Evolutionary conservation across 2,797 vertebrate genomes (phyloP).

Genomic region (Hydrocynus forskahlii): DNA sequence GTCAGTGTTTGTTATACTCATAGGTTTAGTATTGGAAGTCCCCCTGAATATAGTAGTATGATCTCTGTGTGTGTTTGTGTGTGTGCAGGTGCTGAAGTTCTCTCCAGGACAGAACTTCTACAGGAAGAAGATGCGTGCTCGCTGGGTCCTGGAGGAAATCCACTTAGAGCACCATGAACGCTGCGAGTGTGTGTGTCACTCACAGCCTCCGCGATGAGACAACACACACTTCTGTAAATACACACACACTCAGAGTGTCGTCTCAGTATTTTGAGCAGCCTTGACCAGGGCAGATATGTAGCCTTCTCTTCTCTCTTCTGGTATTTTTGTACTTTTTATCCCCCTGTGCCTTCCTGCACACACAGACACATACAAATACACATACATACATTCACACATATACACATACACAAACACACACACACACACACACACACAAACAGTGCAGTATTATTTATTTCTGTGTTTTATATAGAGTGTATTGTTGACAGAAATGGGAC

Average conservation of each 20-base stretch:
- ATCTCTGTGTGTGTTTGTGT: neutral
- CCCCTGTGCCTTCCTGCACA: constrained; percentile 25
- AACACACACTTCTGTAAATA: neutral
- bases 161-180: constrained; percentile 92
- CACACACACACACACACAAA: constrained; percentile 9
- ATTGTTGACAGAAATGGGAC: constrained; percentile 1
- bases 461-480: constrained; percentile 18
- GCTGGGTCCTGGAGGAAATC: constrained; percentile 89
- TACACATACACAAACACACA: neutral
- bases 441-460: constrained; percentile 37
- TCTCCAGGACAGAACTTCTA: constrained; percentile 78
- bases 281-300: constrained; percentile 18
- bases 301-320: constrained; percentile 12
- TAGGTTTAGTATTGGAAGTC: too few species aligned
- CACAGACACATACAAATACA: constrained; percentile 17
- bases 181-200: constrained; percentile 91
- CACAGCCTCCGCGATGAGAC: constrained; percentile 89
- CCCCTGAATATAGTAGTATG: too few species aligned
- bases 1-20: too few species aligned
- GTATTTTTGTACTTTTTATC: constrained; percentile 23
- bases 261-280: neutral
- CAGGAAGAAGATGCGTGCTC: constrained; percentile 76
- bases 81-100: constrained; percentile 88
- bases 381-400: too few species aligned
- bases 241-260: neutral